Conservation (phyloP, 2,113 vertebrate species). For the Cnemophilus loriae region DNA sequence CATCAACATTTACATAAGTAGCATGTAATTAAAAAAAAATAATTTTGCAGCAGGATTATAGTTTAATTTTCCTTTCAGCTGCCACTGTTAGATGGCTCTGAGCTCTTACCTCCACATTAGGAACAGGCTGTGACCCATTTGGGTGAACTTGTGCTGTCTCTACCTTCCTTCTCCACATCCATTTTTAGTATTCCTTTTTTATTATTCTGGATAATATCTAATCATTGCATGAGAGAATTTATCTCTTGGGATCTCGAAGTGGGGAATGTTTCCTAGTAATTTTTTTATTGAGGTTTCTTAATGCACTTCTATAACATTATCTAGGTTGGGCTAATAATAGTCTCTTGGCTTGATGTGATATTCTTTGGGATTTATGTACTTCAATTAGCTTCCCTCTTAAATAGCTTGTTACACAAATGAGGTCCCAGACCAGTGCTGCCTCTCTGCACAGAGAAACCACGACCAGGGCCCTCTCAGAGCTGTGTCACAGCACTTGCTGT, state of each 20-base stretch:
- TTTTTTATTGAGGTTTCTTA: conserved; percentile 60
- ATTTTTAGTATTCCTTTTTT: conserved; percentile 49
- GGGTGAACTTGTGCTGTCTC: not conserved
- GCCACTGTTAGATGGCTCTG: not conserved
- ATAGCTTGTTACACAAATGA: conserved; percentile 42
- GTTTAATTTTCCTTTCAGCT: not conserved
- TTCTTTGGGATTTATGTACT: conserved; percentile 52
- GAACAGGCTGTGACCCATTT: conserved; percentile 31
- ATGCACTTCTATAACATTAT: conserved; percentile 52
- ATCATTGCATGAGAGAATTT: conserved; percentile 62
- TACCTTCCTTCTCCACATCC: not conserved
- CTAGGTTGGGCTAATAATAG: conserved; percentile 65
- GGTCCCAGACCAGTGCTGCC: not conserved
- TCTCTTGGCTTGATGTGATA: conserved; percentile 37
- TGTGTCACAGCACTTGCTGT: no score
- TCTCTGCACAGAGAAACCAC: not conserved
- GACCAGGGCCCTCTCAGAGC: not conserved
- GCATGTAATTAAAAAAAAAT: not conserved
- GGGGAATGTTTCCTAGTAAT: conserved; percentile 39
- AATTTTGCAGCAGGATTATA: not conserved
- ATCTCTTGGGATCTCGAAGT: conserved; percentile 53
- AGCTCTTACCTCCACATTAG: not conserved
- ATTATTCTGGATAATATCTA: conserved; percentile 42
- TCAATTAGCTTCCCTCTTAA: conserved; percentile 59
- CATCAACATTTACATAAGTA: not conserved